Base-by-base conservation (phyloP, 2,113 vertebrate species). In the Odocoileus hemionus region DNA sequence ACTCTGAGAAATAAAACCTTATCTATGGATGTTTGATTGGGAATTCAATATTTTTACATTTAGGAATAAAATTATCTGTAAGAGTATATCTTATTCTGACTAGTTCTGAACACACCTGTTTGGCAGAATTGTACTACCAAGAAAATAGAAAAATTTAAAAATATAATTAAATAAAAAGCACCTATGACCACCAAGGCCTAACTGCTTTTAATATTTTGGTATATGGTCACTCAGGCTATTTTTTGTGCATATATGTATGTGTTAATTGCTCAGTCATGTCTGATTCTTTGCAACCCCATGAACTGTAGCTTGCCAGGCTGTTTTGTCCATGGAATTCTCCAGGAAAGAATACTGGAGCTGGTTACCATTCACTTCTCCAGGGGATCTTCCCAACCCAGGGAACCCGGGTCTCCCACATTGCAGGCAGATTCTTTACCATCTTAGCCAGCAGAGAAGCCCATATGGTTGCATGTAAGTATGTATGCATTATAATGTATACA, bases 11-110 rank as follows among this genome's bases (percentile, higher is more conserved):
- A 89, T 78, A 61, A 82, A 91, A 78, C 33, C 57, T 90, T 25
- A 92, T 47, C 58, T 92, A 17, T 67, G 47, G 50, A 60, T 28
- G 0, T 76, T 36, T 91, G 11, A 54, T 28, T 60, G 9, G 25
- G 14, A 85, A 19, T 3, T 60, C 26, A 80, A 60, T 92, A 74
- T 89, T 79, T 91, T 90, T 2, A 28, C 36, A 25, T 45, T 97
- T 74, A 36, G 80, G 11, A 84, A 67, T 92, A 93, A 96, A 19
- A 50, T 79, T 1, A 28, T 4, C 15, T 3, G 21, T 43, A 79
- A 88, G 9, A 85, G 21, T 19, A 76, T 47, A 90, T 80, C 50
- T 95, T 79, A 83, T 93, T 93, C 60, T 86, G 8, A 90, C 55
- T 86, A 80, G 12, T 74, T 96, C 8, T 87, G 2, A 83, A 28